A percentile compares a stretch with the other conserved stretches of the same genome.
phyloP scores from a whole-genome alignment of 2,797 vertebrate genomes.

The Leucoraja ocellata region DNA sequence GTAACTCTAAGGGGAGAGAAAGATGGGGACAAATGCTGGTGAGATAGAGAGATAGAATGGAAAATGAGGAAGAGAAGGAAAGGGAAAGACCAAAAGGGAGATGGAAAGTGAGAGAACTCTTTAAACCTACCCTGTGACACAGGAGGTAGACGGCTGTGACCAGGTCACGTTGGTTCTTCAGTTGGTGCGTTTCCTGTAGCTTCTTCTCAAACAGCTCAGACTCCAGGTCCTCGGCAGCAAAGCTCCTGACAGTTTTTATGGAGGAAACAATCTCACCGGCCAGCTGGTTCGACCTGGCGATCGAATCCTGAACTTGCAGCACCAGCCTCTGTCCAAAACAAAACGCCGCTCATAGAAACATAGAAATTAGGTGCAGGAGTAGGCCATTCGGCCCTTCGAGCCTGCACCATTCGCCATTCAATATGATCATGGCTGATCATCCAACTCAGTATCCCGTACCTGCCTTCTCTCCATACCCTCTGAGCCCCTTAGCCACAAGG shows the following conservation, averaged over 20 bases:
- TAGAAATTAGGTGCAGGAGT: not conserved
- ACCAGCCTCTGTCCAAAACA: slow-evolving; percentile 58
- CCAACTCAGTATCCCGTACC: too few relatives aligned
- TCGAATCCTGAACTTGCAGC: slow-evolving; percentile 62
- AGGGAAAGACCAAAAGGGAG: not conserved
- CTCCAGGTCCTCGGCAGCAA: slow-evolving; percentile 62
- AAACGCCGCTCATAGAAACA: slow-evolving; percentile 15
- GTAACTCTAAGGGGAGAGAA: too few relatives aligned
- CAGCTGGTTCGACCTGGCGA: slow-evolving; percentile 54
- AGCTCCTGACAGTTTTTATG: slow-evolving; percentile 67
- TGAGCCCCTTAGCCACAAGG: too few relatives aligned
- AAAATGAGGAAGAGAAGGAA: not conserved
- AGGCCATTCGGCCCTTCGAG: too few relatives aligned
- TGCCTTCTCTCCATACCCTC: too few relatives aligned
- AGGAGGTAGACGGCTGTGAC: slow-evolving; percentile 52
- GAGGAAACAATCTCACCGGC: slow-evolving; percentile 50
- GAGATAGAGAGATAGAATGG: not conserved
- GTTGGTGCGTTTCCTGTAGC: slow-evolving; percentile 50
- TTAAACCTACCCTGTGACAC: slow-evolving; percentile 57
- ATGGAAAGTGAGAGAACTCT: too few relatives aligned
- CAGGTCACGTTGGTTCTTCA: slow-evolving; percentile 55
- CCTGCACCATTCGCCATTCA: too few relatives aligned
- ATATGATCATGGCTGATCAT: too few relatives aligned
- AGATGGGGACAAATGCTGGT: not conserved
- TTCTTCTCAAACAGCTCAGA: slow-evolving; percentile 54